Evolutionary conservation across 2,113 vertebrate species (phyloP), one percentile per base, ranked within the genome.

Genomic region (Onychostruthus taczanowskii): DNA sequence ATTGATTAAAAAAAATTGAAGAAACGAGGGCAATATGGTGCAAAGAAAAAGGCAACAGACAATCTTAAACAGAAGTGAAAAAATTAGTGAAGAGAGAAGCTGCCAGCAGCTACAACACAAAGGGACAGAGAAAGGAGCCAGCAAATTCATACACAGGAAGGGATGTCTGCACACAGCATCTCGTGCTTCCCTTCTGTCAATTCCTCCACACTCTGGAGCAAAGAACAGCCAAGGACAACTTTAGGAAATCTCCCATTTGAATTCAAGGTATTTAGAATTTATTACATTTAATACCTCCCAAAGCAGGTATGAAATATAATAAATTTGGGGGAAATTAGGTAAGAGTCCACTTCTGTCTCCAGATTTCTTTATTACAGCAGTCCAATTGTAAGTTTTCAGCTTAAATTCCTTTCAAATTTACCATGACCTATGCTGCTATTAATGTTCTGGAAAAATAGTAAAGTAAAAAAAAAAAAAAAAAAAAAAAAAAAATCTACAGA

Each of bases 241-340:
- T 6, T 33, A n/a, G 28, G 61, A 58, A 46, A 47, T 50, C 39
- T 82, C 52, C 18, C 33, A 52, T 33, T 55, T 33, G 5, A 87
- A 84, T 43, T 50, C 67, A 92, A 81, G 23, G 19, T 30, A 56
- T 56, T 64, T 64, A 19, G 56, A 39, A 15, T 28, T 56, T 49
- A 28, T 55, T 75, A 6, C 27, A 47, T 66, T 66, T 84, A 49
- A 66, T 49, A 23, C 4, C 10, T 28, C 30, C 16, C 86, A 87
- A 67, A 61, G 47, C 7, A 67, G 26, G 21, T 47, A 87, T 35
- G 66, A 78, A 89, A 84, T 39, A 22, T 6, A 73, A 67, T 16
- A 28, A 46, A 53, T 43, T 1, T 46, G 3, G 3, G 27, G 22
- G 10, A 5, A 4, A 9, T 37, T 84, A 80, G 30, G 0, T n/a